phyloP scores from a whole-genome alignment of 2,888 invertebrate species.

The Ceriagrion tenellum region DNA sequence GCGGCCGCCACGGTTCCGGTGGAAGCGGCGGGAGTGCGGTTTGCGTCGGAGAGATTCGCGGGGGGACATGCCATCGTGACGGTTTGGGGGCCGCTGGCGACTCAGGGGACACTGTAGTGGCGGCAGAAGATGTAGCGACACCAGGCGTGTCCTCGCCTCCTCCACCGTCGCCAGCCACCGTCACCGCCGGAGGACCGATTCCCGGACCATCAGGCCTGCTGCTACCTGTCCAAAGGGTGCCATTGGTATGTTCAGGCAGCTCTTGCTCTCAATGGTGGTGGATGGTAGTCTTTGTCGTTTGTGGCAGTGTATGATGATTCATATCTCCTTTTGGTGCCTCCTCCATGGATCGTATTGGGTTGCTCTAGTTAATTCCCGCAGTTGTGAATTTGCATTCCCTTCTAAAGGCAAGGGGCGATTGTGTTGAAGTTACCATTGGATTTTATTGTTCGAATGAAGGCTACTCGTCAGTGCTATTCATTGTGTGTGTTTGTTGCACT shows the following conservation, averaged over 20 bases:
- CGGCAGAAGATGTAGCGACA: constrained; percentile 59
- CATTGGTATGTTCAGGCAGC: constrained; percentile 84
- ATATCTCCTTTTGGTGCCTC: background rate
- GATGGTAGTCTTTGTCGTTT: background rate
- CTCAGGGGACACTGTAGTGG: constrained; percentile 21
- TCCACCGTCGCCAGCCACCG: constrained; percentile 83
- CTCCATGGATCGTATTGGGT: background rate
- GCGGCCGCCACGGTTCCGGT: constrained; percentile 62
- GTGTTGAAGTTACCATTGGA: background rate
- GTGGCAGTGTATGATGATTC: background rate
- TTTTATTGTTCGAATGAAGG: background rate
- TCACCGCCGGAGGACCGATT: constrained; percentile 83
- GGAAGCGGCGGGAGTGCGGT: constrained; percentile 56
- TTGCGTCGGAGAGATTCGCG: background rate
- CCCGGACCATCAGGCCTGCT: constrained; percentile 92
- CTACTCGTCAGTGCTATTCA: background rate
- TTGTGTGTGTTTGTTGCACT: background rate
- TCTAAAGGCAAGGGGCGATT: background rate
- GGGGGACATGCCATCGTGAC: constrained; percentile 34
- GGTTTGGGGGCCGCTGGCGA: background rate
- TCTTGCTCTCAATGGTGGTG: background rate
- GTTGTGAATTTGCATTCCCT: background rate
- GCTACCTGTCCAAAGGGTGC: constrained; percentile 90
- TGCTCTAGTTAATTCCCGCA: background rate
- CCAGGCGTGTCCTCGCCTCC: constrained; percentile 68